Percentiles rank a stretch among this genome's conserved stretches.
Conservation (phyloP, 1,140 invertebrate species). For the Spodoptera litura region DNA sequence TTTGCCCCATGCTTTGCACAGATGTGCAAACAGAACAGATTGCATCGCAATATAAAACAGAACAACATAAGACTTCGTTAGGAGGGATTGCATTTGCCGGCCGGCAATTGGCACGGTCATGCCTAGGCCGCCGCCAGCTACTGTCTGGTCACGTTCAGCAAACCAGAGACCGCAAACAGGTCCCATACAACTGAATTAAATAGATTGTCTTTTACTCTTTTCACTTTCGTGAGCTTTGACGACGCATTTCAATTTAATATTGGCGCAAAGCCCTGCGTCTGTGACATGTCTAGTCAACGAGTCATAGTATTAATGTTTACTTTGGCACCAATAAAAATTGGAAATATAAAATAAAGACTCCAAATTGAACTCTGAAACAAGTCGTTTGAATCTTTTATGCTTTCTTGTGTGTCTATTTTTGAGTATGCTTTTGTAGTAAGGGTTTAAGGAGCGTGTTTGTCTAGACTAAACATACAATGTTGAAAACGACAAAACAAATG, state of each 20-base stretch:
- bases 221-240: slow-evolving; percentile 62
- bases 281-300: slow-evolving; percentile 58
- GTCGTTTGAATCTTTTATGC: background rate
- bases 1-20: slow-evolving; percentile 12
- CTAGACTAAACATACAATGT: slow-evolving; percentile 57
- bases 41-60: slow-evolving; percentile 39
- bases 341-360: slow-evolving; percentile 15
- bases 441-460: slow-evolving; percentile 12
- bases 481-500: slow-evolving; percentile 79
- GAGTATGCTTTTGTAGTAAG: background rate
- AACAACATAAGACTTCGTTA: slow-evolving; percentile 52
- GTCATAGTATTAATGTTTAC: slow-evolving; percentile 49
- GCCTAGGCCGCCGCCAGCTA: slow-evolving; percentile 61
- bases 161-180: slow-evolving; percentile 81
- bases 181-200: slow-evolving; percentile 71
- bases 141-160: slow-evolving; percentile 83
- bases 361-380: background rate
- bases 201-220: slow-evolving; percentile 72
- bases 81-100: slow-evolving; percentile 56
- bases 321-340: slow-evolving; percentile 40
- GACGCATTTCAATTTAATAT: slow-evolving; percentile 69
- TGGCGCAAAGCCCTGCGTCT: slow-evolving; percentile 58
- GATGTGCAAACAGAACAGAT: slow-evolving; percentile 40
- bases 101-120: slow-evolving; percentile 68
- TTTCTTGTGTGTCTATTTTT: background rate